Conservation (phyloP, 2,113 vertebrate genomes). For the Orycteropus afer region DNA sequence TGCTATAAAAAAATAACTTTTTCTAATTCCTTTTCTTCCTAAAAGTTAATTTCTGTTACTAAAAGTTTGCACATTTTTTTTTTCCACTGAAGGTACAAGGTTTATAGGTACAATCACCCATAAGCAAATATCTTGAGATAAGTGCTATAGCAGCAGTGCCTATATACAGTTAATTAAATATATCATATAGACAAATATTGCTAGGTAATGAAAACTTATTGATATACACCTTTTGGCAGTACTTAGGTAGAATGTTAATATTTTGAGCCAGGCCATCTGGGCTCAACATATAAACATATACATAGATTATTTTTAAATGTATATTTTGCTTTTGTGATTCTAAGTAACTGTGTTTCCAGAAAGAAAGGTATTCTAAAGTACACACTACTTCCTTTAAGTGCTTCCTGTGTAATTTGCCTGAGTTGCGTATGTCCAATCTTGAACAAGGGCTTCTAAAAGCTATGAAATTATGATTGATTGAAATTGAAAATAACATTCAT, state of each 20-base stretch:
- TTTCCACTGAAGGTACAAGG: background rate
- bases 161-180: background rate
- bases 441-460: slow-evolving; percentile 51
- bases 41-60: background rate
- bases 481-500: slow-evolving; percentile 63
- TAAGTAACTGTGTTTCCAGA: slow-evolving; percentile 6
- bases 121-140: background rate
- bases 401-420: slow-evolving; percentile 64
- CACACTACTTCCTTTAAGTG: background rate
- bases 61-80: background rate
- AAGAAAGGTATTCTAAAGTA: background rate
- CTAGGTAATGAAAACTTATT: background rate
- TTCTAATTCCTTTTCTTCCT: background rate
- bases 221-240: background rate
- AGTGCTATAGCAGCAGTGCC: background rate
- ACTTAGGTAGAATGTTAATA: background rate
- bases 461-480: slow-evolving; percentile 60
- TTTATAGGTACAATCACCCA: background rate
- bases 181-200: background rate
- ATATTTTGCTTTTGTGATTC: background rate
- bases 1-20: background rate
- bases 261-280: slow-evolving; percentile 36
- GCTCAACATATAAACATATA: slow-evolving; percentile 65
- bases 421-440: slow-evolving; percentile 31
- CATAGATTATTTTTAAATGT: background rate